A percentile compares a stretch with the other conserved stretches of the same genome.
Conservation (phyloP, 2,797 vertebrate species). For the Leontocebus nigricollis region DNA sequence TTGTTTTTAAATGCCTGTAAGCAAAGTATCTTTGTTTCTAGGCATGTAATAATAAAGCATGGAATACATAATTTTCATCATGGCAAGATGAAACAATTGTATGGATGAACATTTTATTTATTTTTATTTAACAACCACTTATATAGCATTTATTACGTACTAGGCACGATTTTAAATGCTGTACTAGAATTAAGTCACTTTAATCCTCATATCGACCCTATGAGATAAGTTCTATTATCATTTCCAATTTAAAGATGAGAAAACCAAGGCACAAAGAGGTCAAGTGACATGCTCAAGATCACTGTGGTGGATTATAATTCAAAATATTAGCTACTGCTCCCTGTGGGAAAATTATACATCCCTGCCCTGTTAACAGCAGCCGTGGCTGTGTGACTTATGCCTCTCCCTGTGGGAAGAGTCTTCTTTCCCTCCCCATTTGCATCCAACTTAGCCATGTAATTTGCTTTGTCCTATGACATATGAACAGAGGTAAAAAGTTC, state of each 20-base stretch:
- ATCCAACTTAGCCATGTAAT: not conserved
- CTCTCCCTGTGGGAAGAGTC: not conserved
- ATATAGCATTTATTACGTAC: not conserved
- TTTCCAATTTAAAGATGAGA: conserved; percentile 14
- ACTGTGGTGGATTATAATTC: not conserved
- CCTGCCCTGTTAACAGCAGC: not conserved
- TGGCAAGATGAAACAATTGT: not conserved
- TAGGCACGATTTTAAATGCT: not conserved
- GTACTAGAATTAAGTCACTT: not conserved
- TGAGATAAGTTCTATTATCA: not conserved
- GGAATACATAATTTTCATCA: not conserved
- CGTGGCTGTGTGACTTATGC: not conserved
- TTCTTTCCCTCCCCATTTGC: not conserved
- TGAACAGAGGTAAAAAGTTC: conserved; percentile 12
- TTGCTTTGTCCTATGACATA: not conserved
- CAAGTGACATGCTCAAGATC: not conserved
- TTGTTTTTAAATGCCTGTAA: conserved; percentile 23
- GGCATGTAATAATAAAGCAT: not conserved
- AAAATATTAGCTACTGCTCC: not conserved
- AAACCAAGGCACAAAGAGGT: not conserved
- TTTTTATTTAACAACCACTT: conserved; percentile 27
- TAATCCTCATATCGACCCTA: not conserved
- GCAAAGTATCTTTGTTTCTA: conserved; percentile 7
- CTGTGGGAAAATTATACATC: not conserved
- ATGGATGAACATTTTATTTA: not conserved